Conservation (phyloP, 2,797 vertebrate genomes). For the Poecilia wingei region DNA sequence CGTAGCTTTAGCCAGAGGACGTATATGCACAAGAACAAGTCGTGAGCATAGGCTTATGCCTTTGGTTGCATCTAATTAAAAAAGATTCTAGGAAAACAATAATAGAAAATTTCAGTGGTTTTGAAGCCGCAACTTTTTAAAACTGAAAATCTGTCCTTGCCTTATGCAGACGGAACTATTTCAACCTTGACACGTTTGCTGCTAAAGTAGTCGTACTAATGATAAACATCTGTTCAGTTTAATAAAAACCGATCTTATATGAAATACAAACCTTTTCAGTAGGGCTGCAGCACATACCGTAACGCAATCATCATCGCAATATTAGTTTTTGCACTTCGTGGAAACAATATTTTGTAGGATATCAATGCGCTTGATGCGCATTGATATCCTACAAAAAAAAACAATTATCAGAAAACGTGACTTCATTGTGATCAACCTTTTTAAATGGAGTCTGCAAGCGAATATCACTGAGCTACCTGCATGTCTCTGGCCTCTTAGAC, state of each 20-base stretch:
- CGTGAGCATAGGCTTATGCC: too few relatives aligned
- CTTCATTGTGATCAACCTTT: neutral
- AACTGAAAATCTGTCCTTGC: neutral
- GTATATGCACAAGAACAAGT: neutral
- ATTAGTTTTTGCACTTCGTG: neutral
- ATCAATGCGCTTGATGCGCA: neutral
- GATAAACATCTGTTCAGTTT: neutral
- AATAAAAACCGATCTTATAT: neutral
- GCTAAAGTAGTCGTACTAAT: neutral
- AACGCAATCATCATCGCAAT: neutral
- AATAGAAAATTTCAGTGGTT: neutral
- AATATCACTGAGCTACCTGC: conserved; percentile 1
- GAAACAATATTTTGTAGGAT: neutral
- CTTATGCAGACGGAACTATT: neutral
- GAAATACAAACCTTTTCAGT: neutral
- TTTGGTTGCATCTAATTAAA: neutral
- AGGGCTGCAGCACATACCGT: neutral
- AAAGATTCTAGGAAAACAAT: neutral
- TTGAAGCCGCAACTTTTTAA: neutral
- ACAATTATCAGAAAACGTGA: neutral
- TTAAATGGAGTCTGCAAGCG: neutral
- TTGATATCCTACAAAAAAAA: too few relatives aligned
- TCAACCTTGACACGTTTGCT: neutral
- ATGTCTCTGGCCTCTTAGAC: conserved; percentile 49
- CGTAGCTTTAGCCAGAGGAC: neutral